Conservation (phyloP, 1,140 invertebrate genomes). For the Drosophila sp. region DNA sequence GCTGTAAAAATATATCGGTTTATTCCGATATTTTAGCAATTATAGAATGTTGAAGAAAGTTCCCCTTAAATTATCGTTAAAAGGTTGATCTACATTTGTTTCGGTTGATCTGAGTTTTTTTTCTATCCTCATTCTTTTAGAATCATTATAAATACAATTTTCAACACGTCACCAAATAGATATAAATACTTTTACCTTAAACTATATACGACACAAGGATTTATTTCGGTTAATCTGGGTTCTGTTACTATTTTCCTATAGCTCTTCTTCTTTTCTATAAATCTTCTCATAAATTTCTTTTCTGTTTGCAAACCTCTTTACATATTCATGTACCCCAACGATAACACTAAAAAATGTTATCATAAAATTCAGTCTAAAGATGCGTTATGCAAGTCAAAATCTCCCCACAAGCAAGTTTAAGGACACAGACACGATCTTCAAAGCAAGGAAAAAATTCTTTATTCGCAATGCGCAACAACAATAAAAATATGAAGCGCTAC, state of each 20-base stretch:
- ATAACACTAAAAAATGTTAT: constrained; percentile 1
- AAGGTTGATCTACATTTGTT: too few relatives aligned
- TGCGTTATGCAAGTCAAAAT: constrained; percentile 63
- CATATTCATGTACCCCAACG: constrained; percentile 28
- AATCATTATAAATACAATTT: too few relatives aligned
- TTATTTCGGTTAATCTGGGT: neutral
- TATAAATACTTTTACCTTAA: too few relatives aligned
- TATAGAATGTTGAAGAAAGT: too few relatives aligned
- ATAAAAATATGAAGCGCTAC: constrained; percentile 79
- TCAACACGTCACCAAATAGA: too few relatives aligned
- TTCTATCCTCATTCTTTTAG: too few relatives aligned
- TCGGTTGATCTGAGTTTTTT: too few relatives aligned
- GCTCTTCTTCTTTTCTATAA: neutral
- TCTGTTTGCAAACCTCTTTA: neutral
- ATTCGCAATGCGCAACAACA: constrained; percentile 75
- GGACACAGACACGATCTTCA: constrained; percentile 69
- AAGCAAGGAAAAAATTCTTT: constrained; percentile 60
- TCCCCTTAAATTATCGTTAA: too few relatives aligned
- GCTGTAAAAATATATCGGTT: too few relatives aligned
- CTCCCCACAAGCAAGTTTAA: constrained; percentile 45
- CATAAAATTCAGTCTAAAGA: constrained; percentile 44
- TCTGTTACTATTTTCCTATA: neutral
- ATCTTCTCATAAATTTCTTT: neutral
- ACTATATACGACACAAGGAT: neutral
- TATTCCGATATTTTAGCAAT: too few relatives aligned